A percentile compares a stretch with the other conserved stretches of the same genome.
These are phyloP conservation scores for Poecilia velifera DNA, from an alignment of 2,797 vertebrate species.

Conservation along the genomic window DNA sequence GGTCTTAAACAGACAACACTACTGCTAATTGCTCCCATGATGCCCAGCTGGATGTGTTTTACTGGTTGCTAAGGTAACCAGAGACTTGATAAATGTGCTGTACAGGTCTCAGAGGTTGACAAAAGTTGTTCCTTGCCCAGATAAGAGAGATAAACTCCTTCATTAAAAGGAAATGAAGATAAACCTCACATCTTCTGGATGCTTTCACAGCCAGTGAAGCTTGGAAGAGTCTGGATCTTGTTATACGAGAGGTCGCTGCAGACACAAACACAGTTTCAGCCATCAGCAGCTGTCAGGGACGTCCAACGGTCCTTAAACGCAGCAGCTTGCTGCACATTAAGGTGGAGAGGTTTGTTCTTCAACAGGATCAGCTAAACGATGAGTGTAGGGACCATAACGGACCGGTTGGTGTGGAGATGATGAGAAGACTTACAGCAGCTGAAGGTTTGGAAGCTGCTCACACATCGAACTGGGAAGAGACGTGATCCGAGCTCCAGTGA, in stretches of 20 bases:
- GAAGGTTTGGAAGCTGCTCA: constrained; percentile 89
- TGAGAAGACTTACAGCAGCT: constrained; percentile 68
- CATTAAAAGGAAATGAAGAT: not conserved
- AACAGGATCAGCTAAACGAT: not conserved
- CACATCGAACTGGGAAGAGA: constrained; percentile 87
- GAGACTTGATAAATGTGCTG: constrained; percentile 6
- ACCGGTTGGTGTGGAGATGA: not conserved
- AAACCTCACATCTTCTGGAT: constrained; percentile 91
- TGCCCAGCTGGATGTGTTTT: constrained; percentile 54
- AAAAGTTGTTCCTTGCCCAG: not conserved
- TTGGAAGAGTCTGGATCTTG: constrained; percentile 87
- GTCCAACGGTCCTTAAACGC: constrained; percentile 31
- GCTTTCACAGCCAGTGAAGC: constrained; percentile 87
- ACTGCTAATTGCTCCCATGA: constrained; percentile 55
- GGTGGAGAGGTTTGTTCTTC: not conserved
- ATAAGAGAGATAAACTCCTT: not conserved
- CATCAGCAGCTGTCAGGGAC: constrained; percentile 12
- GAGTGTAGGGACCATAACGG: not conserved
- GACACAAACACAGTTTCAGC: constrained; percentile 27
- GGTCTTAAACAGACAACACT: constrained; percentile 15
- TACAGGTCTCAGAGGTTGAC: not conserved
- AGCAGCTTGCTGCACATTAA: constrained; percentile 2
- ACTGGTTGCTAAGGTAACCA: constrained; percentile 23
- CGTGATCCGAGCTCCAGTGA: constrained; percentile 90
- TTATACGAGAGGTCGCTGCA: constrained; percentile 92